phyloP scores from a whole-genome alignment of 2,888 invertebrate genomes.

The Drosophila monieri region DNA sequence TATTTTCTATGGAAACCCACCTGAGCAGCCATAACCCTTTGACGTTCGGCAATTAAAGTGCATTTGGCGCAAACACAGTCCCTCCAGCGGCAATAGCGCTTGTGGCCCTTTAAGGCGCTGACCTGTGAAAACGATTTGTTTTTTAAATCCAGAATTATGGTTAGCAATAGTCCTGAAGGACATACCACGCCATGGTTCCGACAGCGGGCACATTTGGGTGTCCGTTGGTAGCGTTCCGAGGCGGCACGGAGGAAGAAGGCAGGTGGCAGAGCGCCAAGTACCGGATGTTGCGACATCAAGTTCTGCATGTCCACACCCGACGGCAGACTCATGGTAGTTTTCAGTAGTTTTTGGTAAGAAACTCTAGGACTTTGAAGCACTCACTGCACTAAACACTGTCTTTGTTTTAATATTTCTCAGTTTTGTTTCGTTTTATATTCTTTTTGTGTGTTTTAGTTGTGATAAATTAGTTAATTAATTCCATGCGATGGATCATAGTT shows the following conservation, averaged over 20 bases:
- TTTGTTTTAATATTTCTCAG: background rate
- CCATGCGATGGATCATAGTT: constrained; percentile 1
- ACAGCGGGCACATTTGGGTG: constrained; percentile 98
- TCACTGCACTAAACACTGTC: constrained; percentile 13
- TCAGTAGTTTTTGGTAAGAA: background rate
- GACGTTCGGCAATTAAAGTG: constrained; percentile 98
- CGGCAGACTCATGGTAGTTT: constrained; percentile 89
- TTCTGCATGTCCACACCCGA: constrained; percentile 94
- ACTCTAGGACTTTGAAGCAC: constrained; percentile 13
- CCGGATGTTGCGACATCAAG: constrained; percentile 93
- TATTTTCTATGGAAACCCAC: constrained; percentile 84
- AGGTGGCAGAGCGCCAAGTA: constrained; percentile 92
- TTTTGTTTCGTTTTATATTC: background rate
- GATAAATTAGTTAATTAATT: background rate
- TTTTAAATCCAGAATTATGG: background rate
- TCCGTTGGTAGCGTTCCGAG: constrained; percentile 96
- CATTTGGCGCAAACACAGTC: constrained; percentile 99
- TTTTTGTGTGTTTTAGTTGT: background rate
- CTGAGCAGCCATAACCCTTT: constrained; percentile 99
- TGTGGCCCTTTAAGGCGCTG: constrained; percentile 91
- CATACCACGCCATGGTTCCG: constrained; percentile 99
- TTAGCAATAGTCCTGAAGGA: background rate
- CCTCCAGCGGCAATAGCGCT: constrained; percentile 97
- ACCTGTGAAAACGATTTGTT: constrained; percentile 73
- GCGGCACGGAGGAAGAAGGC: constrained; percentile 95